A percentile compares a stretch with the other conserved stretches of the same genome.
phyloP scores from a whole-genome alignment of 1,140 invertebrate species.

The Achroia grisella region DNA sequence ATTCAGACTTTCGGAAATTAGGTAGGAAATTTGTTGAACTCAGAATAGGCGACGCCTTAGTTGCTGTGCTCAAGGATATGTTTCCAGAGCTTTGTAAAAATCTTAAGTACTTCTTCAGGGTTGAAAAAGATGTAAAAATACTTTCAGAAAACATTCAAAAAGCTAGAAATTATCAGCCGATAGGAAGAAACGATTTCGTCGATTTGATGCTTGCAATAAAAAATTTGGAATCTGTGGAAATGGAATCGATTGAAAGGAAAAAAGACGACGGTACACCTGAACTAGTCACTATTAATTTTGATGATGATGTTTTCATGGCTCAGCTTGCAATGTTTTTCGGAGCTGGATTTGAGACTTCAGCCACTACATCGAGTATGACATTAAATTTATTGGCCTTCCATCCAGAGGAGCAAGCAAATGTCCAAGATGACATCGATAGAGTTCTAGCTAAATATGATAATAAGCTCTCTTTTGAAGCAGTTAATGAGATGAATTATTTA shows the following conservation, averaged over 20 bases:
- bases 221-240: constrained; percentile 8
- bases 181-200: constrained; percentile 69
- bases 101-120: background rate
- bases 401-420: constrained; percentile 59
- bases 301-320: constrained; percentile 41
- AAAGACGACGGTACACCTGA: constrained; percentile 10
- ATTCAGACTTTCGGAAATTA: constrained; percentile 1
- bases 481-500: constrained; percentile 76
- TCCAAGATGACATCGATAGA: constrained; percentile 57
- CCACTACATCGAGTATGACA: constrained; percentile 58
- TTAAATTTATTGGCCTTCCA: constrained; percentile 65
- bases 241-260: constrained; percentile 35
- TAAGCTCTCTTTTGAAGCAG: constrained; percentile 71
- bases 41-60: background rate
- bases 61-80: background rate
- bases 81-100: background rate
- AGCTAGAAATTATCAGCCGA: constrained; percentile 38
- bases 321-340: constrained; percentile 72
- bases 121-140: background rate
- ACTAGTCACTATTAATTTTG: constrained; percentile 11
- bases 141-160: constrained; percentile 33
- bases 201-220: constrained; percentile 70
- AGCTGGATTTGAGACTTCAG: constrained; percentile 70
- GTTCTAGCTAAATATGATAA: constrained; percentile 60
- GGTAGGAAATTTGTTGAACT: background rate